A percentile compares a stretch with the other conserved stretches of the same genome.
Conservation (phyloP, 1,140 invertebrate species). For the Drosophila tropicalis region DNA sequence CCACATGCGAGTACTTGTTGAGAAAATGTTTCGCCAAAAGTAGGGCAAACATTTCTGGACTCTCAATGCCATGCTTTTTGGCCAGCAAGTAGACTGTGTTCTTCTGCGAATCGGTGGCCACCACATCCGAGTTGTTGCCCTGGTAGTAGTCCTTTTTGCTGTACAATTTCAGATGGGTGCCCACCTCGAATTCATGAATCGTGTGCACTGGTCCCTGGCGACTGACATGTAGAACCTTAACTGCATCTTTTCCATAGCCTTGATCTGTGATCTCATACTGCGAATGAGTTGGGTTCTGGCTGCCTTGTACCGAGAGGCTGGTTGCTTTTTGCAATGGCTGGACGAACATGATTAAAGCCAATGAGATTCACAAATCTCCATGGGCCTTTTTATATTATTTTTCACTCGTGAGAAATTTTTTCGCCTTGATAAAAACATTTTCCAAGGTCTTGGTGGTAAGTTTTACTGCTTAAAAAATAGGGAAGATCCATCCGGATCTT, state of each 20-base stretch:
- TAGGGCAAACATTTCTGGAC: conserved; percentile 89
- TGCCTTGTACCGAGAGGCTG: not conserved
- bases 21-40: conserved; percentile 89
- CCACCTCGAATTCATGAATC: conserved; percentile 90
- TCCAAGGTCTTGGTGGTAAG: not conserved
- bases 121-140: conserved; percentile 88
- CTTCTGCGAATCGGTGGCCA: conserved; percentile 93
- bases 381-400: not conserved
- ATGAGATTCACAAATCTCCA: not conserved
- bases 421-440: not conserved
- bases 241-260: conserved; percentile 89
- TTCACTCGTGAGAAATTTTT: not conserved
- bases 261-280: conserved; percentile 89
- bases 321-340: not conserved
- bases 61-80: conserved; percentile 89
- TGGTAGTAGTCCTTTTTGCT: conserved; percentile 87
- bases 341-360: not conserved
- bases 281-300: conserved; percentile 84
- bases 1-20: conserved; percentile 88
- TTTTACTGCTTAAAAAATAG: not conserved
- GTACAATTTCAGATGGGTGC: conserved; percentile 88
- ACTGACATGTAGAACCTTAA: conserved; percentile 88
- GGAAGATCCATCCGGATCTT: too few relatives aligned
- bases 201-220: conserved; percentile 87
- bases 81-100: conserved; percentile 92